phyloP scores from a whole-genome alignment of 2,113 vertebrate species.

The Pan troglodytes region NHGRI_mPanTro3-v2.1_pri NC_086015.1:143782001-143782500 shows the following conservation, averaged over 20 bases:
- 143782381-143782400: neutral
- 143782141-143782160: neutral
- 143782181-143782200: neutral
- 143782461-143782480: neutral
- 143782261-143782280: neutral
- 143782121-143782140: neutral
- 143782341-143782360: neutral
- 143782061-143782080: too few species aligned
- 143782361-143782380: neutral
- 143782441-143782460: neutral
- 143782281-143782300: neutral
- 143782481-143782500: neutral
- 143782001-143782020: too few species aligned
- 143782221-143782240: neutral
- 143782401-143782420: neutral
- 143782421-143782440: neutral
- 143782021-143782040: too few species aligned
- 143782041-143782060: too few species aligned
- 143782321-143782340: neutral
- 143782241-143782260: neutral
- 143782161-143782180: neutral
- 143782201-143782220: neutral
- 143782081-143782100: too few species aligned
- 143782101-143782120: neutral
- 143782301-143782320: neutral